These are phyloP conservation scores for Leptosomus discolor DNA, from an alignment of 2,113 vertebrate species.

Conservation along the genomic window DNA sequence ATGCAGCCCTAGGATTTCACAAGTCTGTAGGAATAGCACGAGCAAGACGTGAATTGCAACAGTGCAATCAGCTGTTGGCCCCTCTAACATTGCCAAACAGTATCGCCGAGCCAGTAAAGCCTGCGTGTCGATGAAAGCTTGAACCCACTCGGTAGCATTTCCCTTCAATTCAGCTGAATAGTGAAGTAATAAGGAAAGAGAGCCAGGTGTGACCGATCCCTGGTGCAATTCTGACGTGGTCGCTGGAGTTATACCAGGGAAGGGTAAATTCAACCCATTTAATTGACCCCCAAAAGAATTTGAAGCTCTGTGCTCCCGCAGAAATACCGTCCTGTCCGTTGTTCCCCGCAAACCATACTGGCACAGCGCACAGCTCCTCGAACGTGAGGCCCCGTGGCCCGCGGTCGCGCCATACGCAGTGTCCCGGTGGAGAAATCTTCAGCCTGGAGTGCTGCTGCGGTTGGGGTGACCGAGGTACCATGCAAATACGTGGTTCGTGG, in stretches of 20 bases:
- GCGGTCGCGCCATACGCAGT: rapidly evolving
- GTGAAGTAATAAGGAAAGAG: neutral
- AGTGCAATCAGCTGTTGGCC: neutral
- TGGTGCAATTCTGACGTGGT: neutral
- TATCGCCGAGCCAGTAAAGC: neutral
- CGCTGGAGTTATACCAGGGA: slow-evolving; percentile 1
- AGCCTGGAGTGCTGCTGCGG: neutral
- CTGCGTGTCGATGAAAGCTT: neutral
- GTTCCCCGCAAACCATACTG: neutral
- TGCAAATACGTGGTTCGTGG: rapidly evolving
- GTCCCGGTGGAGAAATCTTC: neutral
- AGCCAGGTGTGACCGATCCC: slow-evolving; percentile 10
- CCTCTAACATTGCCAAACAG: neutral
- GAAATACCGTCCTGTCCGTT: neutral
- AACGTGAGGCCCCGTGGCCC: rapidly evolving
- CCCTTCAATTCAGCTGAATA: neutral
- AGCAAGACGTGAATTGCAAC: neutral
- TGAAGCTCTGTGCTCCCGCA: neutral
- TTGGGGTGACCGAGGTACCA: rapidly evolving
- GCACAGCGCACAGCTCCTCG: neutral
- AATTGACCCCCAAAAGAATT: neutral
- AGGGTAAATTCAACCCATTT: neutral
- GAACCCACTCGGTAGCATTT: neutral
- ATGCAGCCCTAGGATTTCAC: neutral
- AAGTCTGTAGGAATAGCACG: neutral